phyloP scores from a whole-genome alignment of 1,140 invertebrate genomes.

The Drepana arcuata region DNA sequence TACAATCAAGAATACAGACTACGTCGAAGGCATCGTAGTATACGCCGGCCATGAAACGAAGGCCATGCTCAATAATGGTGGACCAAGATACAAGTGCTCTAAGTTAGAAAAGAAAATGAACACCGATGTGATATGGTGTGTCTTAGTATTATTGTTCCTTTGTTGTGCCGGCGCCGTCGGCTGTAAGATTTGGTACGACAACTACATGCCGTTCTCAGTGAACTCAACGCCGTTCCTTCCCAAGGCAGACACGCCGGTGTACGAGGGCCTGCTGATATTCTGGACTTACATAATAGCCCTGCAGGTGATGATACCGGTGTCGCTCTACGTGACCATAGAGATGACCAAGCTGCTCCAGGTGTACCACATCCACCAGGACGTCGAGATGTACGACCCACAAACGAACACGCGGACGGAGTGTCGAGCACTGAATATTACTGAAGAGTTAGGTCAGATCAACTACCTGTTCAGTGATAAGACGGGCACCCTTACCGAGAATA shows the following conservation, averaged over 20 bases:
- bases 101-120: slow-evolving; percentile 95
- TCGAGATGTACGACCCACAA: slow-evolving; percentile 86
- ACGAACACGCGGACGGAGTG: slow-evolving; percentile 93
- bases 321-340: slow-evolving; percentile 97
- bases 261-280: slow-evolving; percentile 91
- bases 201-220: slow-evolving; percentile 17
- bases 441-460: slow-evolving; percentile 96
- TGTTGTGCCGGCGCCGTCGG: slow-evolving; percentile 93
- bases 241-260: slow-evolving; percentile 72
- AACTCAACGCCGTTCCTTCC: slow-evolving; percentile 77
- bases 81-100: slow-evolving; percentile 95
- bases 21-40: slow-evolving; percentile 96
- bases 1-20: slow-evolving; percentile 90
- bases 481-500: slow-evolving; percentile 97
- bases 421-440: slow-evolving; percentile 95
- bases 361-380: slow-evolving; percentile 94
- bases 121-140: slow-evolving; percentile 96
- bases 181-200: slow-evolving; percentile 86
- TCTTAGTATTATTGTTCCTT: slow-evolving; percentile 91
- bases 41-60: slow-evolving; percentile 98
- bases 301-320: slow-evolving; percentile 97
- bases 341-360: slow-evolving; percentile 97
- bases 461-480: slow-evolving; percentile 99
- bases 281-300: slow-evolving; percentile 97
- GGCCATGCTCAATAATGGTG: slow-evolving; percentile 97